Evolutionary conservation across 1,140 invertebrate species (phyloP).

Genomic region (Halotydeus destructor): DNA sequence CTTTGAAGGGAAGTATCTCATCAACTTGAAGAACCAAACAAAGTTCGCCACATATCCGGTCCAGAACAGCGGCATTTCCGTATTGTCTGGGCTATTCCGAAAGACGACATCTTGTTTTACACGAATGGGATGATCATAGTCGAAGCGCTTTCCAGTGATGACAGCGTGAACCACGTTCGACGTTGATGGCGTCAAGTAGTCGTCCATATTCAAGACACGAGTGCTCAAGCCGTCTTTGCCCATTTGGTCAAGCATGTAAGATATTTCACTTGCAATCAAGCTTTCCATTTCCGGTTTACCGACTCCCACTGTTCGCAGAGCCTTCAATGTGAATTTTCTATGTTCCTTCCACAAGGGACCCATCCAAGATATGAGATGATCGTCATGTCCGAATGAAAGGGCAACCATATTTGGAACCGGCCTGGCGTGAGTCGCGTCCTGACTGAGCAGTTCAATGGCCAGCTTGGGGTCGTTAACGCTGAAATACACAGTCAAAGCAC

Average conservation of each 20-base stretch:
- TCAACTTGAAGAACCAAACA: too few species aligned
- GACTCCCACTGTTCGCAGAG: conserved; percentile 47
- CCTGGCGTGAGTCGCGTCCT: conserved; percentile 11
- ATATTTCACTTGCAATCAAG: conserved; percentile 14
- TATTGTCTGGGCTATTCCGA: not conserved
- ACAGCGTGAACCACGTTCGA: conserved; percentile 7
- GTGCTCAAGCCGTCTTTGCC: not conserved
- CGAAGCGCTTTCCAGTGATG: conserved; percentile 9
- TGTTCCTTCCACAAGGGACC: conserved; percentile 52
- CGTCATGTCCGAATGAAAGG: too few species aligned
- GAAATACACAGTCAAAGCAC: too few species aligned
- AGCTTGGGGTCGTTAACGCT: conserved; percentile 10
- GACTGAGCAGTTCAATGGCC: conserved; percentile 12
- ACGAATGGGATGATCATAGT: conserved; percentile 8
- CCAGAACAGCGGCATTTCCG: too few species aligned
- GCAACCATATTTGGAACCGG: too few species aligned
- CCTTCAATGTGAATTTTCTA: conserved; percentile 45
- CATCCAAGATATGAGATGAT: too few species aligned
- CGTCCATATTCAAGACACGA: conserved; percentile 7
- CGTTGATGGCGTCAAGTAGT: conserved; percentile 11
- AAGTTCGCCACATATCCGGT: too few species aligned
- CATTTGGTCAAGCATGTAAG: conserved; percentile 7
- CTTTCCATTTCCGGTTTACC: conserved; percentile 33
- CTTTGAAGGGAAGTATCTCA: too few species aligned
- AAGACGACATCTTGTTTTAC: conserved; percentile 7